Evolutionary conservation across 2,888 invertebrate genomes (phyloP).

Genomic region (Lomographa bimaculata): DNA sequence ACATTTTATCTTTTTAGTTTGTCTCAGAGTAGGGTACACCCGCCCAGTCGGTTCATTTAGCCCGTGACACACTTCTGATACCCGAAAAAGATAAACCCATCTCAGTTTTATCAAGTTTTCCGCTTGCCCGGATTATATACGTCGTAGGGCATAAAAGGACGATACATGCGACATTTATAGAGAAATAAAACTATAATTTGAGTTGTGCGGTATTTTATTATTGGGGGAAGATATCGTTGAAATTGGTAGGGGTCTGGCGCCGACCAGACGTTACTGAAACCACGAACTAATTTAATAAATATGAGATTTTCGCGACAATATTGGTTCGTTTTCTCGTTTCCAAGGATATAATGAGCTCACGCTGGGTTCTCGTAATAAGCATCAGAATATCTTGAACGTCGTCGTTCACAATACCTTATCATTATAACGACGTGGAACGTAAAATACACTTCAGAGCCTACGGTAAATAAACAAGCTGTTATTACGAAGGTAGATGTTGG

Average conservation of each 20-base stretch:
- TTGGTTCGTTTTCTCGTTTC: constrained; percentile 24
- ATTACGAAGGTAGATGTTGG: too few species aligned
- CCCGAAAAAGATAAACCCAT: constrained; percentile 65
- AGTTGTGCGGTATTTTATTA: constrained; percentile 48
- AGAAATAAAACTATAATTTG: constrained; percentile 55
- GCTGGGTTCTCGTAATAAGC: constrained; percentile 33
- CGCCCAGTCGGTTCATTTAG: too few species aligned
- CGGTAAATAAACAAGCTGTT: background rate
- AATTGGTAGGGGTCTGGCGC: constrained; percentile 64
- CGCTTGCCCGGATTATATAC: constrained; percentile 50
- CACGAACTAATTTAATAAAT: constrained; percentile 30
- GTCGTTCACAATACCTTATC: constrained; percentile 25
- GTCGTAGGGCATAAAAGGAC: constrained; percentile 28
- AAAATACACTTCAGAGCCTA: constrained; percentile 3
- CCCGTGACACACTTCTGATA: constrained; percentile 72
- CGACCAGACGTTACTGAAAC: constrained; percentile 42
- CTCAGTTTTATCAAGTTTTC: constrained; percentile 58
- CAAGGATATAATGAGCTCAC: constrained; percentile 33
- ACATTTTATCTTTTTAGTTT: constrained; percentile 80
- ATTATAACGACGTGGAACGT: constrained; percentile 15
- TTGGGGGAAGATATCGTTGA: constrained; percentile 43
- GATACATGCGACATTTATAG: constrained; percentile 44
- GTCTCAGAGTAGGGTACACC: constrained; percentile 76
- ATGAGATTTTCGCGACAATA: constrained; percentile 21
- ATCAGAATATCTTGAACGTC: constrained; percentile 29